Base-by-base conservation (phyloP, 2,888 invertebrate genomes). In the Andrena marginata region DNA sequence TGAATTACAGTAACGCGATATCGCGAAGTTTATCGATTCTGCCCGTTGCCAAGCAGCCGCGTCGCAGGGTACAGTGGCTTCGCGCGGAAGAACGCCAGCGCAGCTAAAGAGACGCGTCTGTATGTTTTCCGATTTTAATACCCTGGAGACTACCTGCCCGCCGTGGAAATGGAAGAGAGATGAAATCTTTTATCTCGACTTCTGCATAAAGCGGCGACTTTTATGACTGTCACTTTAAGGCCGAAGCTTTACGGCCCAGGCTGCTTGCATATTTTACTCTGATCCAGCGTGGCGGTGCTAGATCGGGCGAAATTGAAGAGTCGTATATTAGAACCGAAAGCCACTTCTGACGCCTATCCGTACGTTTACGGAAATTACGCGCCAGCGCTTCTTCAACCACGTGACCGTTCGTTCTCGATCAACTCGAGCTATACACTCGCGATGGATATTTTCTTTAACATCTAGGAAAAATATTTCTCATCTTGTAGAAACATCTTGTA, bases 141-240 rank as follows among this genome's bases (percentile, higher is more conserved):
- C 84, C 69, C 77, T 56, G 51, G 65, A 67, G 81, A 80, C 82
- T 81, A 56, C 70, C 85, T 84, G 84, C 76, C 81, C 77, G 76
- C 54, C 60, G 74, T 74, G 72, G 85, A 89, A 87, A 87, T 74
- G 79, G 70, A 64, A 76, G 77, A 87, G 88, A 89, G 88, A 89
- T 89, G 89, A 88, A 87, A 89, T 89, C 89, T 89, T 89, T 90
- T 89, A 90, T 89, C 87, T 84, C 83, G 74, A 87, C 85, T 87
- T 82, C 79, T 80, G 89, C 77, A 89, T 85, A 88, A 89, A 90
- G 89, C 89, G 85, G 77, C 80, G 85, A 85, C 89, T 90, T 90
- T 91, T 91, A 91, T 88, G 90, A 90, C 90, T 86, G 89, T 90
- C 91, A 86, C 89, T 91, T 91, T 90, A 89, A 89, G 86, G 83